A percentile compares a stretch with the other conserved stretches of the same genome.
Conservation (phyloP, 2,113 vertebrate genomes). For the Phyllostomus hastatus region DNA sequence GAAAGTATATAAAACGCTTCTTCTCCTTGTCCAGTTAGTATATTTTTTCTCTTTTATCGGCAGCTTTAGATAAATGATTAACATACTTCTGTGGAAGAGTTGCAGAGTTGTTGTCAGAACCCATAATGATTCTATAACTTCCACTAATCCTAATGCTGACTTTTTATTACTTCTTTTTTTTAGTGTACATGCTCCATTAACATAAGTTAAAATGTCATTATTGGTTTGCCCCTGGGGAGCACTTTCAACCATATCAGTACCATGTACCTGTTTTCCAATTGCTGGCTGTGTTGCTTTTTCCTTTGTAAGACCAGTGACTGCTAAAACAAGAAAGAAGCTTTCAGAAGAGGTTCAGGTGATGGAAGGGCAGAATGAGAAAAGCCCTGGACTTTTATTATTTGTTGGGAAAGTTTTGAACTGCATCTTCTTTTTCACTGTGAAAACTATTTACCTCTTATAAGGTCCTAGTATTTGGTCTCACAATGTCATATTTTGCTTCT, state of each 20-base stretch:
- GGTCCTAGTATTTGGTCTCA: conserved; percentile 61
- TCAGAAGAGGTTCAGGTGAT: conserved; percentile 72
- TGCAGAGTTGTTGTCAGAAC: conserved; percentile 85
- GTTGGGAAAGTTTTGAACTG: conserved; percentile 64
- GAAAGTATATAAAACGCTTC: conserved; percentile 83
- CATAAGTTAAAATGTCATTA: background rate
- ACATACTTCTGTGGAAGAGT: conserved; percentile 57
- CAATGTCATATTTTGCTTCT: conserved; percentile 68
- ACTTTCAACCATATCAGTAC: background rate
- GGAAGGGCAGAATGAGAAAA: conserved; percentile 68
- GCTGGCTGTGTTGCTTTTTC: background rate
- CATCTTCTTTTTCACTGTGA: conserved; percentile 75
- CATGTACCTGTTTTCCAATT: background rate
- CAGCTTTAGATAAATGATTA: background rate
- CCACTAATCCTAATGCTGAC: conserved; percentile 79
- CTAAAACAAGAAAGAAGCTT: conserved; percentile 74
- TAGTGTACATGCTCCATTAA: background rate
- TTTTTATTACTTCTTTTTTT: conserved; percentile 72
- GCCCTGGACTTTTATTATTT: conserved; percentile 61
- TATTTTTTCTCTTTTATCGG: conserved; percentile 35
- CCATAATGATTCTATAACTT: conserved; percentile 83
- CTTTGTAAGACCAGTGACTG: background rate
- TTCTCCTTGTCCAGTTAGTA: conserved; percentile 71
- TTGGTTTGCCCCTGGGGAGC: background rate
- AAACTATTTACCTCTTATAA: conserved; percentile 75